Evolutionary conservation across 2,113 vertebrate genomes (phyloP).

Genomic region (Chloropsis cyanopogon): DNA sequence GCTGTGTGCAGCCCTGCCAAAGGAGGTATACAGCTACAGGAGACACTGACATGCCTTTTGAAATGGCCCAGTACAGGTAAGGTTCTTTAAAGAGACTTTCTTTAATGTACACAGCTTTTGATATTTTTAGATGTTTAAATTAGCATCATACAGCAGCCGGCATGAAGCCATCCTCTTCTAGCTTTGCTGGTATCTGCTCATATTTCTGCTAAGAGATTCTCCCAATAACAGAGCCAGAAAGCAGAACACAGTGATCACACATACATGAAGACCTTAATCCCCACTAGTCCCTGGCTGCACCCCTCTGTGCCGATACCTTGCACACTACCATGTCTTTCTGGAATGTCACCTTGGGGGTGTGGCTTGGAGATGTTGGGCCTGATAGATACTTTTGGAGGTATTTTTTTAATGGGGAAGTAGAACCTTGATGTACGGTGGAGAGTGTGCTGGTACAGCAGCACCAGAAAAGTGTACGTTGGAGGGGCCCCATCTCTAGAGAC

Average conservation of each 20-base stretch:
- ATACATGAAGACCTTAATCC: not conserved
- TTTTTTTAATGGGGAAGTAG: not conserved
- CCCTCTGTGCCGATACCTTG: not conserved
- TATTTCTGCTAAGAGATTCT: not conserved
- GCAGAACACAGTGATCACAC: not conserved
- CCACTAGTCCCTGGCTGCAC: not conserved
- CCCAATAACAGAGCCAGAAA: not conserved
- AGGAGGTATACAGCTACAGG: not conserved
- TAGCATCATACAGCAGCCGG: not conserved
- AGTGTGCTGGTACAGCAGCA: not conserved
- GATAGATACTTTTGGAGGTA: not conserved
- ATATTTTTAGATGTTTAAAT: not conserved
- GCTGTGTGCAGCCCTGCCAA: not conserved
- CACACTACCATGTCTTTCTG: not conserved
- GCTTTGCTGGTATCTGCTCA: not conserved
- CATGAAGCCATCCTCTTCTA: not conserved
- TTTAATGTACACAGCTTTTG: not conserved
- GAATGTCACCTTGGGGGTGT: not conserved
- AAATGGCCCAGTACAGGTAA: not conserved
- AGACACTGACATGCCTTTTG: rapidly evolving
- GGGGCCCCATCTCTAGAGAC: not conserved
- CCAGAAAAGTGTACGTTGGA: not conserved
- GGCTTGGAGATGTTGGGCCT: not conserved
- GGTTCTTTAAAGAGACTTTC: not conserved
- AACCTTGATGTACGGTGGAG: not conserved